Evolutionary conservation across 2,797 vertebrate species (phyloP), one percentile per base, ranked within the genome.

Genomic region (Acanthiza pusilla): DNA sequence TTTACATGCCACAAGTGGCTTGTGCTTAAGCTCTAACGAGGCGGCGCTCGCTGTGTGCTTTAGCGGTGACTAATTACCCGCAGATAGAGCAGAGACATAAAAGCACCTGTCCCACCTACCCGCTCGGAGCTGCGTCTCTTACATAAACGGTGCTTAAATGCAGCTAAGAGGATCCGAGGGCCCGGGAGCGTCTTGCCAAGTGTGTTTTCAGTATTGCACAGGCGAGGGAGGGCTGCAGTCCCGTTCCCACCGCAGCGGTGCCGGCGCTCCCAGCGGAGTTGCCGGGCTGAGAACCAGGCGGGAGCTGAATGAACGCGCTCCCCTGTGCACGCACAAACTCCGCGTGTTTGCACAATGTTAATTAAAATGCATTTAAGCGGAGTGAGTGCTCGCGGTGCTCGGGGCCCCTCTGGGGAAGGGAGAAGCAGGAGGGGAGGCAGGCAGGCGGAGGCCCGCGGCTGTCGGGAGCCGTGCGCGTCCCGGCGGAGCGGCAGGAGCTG

Each of bases 331-430:
- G 16, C 79, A 75, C 68, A 51, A 51, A 50, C 91, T 88, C 43
- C 2, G 19, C 22, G 36, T 92, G 92, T 97, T 97, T 97, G 96
- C 94, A 92, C 88, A 55, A 6, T n/a, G 86, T 93, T 97, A 97
- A 97, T 98, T 97, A 95, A 97, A 96, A 88, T 55, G 88, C 88
- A 82, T 82, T 97, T 95, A 96, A 94, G 91, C 61, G 88, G 94
- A 97, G 89, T 62, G 90, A 97, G 96, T 63, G 96, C 92, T 89
- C 87, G 68, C 30, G 21, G 94, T 88, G 47, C 81, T 90, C 67
- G 79, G 93, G 66, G 87, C 34, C 57, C 74, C 85, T 94, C 82
- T 94, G 87, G 89, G 96, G 61, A 83, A 60, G 42, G 47, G 10
- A 9, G 55, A 32, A n/a, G 55, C 51, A 27, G 40, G 34, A 47